phyloP scores from a whole-genome alignment of 2,113 vertebrate species.

The Clarias magur region DNA sequence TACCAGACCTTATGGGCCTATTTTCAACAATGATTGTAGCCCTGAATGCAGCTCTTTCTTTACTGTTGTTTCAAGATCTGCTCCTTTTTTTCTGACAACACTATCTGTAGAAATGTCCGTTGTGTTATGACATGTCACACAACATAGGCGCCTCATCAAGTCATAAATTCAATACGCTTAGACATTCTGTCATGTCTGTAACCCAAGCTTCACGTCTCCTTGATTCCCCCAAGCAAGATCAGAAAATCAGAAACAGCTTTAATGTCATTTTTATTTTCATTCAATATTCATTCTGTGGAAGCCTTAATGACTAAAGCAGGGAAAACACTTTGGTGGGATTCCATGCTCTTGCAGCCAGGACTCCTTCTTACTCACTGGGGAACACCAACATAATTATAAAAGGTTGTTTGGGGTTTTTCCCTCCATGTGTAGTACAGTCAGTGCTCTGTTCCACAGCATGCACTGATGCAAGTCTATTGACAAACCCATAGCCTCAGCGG shows the following conservation, averaged over 20 bases:
- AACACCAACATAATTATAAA: not conserved
- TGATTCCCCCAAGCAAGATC: not conserved
- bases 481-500: conserved; percentile 1
- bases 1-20: too few relatives aligned
- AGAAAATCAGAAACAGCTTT: not conserved
- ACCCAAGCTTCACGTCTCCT: not conserved
- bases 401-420: not conserved
- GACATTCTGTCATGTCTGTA: not conserved
- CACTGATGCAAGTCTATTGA: conserved; percentile 26
- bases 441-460: conserved; percentile 32
- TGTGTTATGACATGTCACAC: not conserved
- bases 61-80: not conserved
- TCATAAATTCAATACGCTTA: conserved; percentile 5
- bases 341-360: not conserved
- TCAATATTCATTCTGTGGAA: not conserved
- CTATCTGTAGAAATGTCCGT: not conserved
- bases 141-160: not conserved
- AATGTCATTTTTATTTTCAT: not conserved
- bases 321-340: not conserved
- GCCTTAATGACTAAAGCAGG: not conserved
- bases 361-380: not conserved
- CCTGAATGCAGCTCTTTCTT: too few relatives aligned
- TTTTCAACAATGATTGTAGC: too few relatives aligned
- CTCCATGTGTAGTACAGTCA: not conserved
- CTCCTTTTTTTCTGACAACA: not conserved